A percentile compares a stretch with the other conserved stretches of the same genome.
These are phyloP conservation scores for Luehdorfia chinensis DNA, from an alignment of 1,140 invertebrate genomes.

Conservation along the genomic window DNA sequence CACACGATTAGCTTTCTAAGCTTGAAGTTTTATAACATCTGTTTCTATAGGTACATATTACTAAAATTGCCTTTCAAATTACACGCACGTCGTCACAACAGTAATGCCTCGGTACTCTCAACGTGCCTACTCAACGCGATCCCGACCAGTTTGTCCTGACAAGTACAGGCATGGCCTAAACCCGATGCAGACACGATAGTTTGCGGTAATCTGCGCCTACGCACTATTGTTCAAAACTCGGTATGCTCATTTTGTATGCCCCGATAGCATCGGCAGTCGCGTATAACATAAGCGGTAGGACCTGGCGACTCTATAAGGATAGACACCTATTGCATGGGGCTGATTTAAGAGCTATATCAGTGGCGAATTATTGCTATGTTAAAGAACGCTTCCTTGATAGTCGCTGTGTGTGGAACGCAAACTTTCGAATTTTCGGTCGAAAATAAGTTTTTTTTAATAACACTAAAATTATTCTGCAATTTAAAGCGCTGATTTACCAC, in stretches of 20 bases:
- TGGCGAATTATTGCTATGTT: constrained; percentile 2
- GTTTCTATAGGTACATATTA: no score
- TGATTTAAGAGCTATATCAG: constrained; percentile 7
- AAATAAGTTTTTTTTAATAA: neutral
- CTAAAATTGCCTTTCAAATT: no score
- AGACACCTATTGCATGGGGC: constrained; percentile 16
- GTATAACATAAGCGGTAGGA: constrained; percentile 29
- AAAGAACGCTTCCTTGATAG: neutral
- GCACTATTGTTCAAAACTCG: constrained; percentile 55
- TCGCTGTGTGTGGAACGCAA: neutral
- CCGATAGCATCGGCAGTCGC: constrained; percentile 30
- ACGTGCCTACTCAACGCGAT: neutral
- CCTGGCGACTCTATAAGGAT: constrained; percentile 30
- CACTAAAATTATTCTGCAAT: no score
- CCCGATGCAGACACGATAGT: constrained; percentile 27
- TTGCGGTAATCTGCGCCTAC: constrained; percentile 52
- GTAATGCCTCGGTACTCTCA: no score
- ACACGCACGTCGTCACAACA: no score
- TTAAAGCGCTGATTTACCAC: no score
- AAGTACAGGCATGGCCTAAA: neutral
- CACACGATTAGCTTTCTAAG: no score
- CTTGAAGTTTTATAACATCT: no score
- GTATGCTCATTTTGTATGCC: constrained; percentile 43
- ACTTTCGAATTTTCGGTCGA: neutral
- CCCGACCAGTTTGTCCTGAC: neutral